Evolutionary conservation across 92 coral and sea anemone species (phyloP), one percentile per base, ranked within the genome.

Genomic region (Plumapathes pennacea): DNA sequence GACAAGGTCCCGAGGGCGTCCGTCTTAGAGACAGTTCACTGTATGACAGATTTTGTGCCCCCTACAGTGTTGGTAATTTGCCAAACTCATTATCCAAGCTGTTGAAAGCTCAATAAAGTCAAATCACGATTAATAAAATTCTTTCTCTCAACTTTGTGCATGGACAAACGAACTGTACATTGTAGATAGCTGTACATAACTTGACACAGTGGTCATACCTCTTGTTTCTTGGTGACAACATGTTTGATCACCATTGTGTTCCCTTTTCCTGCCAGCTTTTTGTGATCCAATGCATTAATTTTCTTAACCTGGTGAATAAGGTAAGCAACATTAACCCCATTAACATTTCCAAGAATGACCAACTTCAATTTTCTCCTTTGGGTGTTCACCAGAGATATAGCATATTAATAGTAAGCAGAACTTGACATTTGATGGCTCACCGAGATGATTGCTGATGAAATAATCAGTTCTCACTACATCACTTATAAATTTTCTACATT

Each of bases 241-340:
- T 91, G 94, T 18, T 88, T 89, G 42, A 92, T 90, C 7, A 92
- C 80, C 24, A 96, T 92, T 28, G 94, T 77, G 32, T 84, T 85
- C 43, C 96, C 96, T 59, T 76, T 89, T 1, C 94, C 95, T 6
- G 75, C 69, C 39, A 70, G 75, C 64, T 90, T 91, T 38, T 85
- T 82, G 57, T 79, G 77, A 28, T 80, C 94, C 13, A 84, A 64
- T 47, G 83, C 48, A 68, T 79, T 79, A 15, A 80, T 78, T 64
- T 92, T 92, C 51, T 85, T 74, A 71, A 84, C 98, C 98, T 89
- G 34, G n/a, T 18, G 36, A 60, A 12, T 3, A 72, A 25, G 17
- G 1, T 10, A 19, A 8, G 14, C 13, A 2, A 17, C 3, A 14
- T 34, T 29, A 8, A 7, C 12, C 13, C 10, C 25, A 27, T 26